These are phyloP conservation scores for Platycnemis pennipes DNA, from an alignment of 2,888 invertebrate genomes.

Conservation along the genomic window DNA sequence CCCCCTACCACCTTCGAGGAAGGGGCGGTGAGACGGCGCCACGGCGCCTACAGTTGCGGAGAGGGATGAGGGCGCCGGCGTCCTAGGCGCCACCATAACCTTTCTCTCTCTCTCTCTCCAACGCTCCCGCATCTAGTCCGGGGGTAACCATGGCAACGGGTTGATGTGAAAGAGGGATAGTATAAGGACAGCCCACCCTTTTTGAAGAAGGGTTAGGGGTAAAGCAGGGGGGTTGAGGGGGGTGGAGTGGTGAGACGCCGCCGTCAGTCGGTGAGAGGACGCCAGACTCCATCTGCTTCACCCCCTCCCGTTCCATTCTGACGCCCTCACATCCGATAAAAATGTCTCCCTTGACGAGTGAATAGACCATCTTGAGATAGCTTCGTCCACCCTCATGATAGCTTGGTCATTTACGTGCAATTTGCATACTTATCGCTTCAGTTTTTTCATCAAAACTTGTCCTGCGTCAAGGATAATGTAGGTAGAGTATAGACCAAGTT, in stretches of 20 bases:
- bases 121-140: not conserved
- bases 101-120: not conserved
- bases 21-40: not conserved
- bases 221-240: not conserved
- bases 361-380: no score
- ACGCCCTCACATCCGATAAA: not conserved
- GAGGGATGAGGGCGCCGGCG: not conserved
- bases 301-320: not conserved
- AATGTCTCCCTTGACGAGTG: no score
- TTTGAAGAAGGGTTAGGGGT: not conserved
- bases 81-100: not conserved
- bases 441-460: no score
- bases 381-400: no score
- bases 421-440: no score
- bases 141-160: not conserved
- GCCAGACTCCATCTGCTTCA: not conserved
- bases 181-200: no score
- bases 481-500: no score
- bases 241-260: not conserved
- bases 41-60: not conserved
- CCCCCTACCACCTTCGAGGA: not conserved
- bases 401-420: no score
- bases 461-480: no score
- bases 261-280: not conserved
- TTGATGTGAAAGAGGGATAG: no score